Evolutionary conservation across 2,888 invertebrate species (phyloP).

Genomic region (Drosophila neotestacea): DNA sequence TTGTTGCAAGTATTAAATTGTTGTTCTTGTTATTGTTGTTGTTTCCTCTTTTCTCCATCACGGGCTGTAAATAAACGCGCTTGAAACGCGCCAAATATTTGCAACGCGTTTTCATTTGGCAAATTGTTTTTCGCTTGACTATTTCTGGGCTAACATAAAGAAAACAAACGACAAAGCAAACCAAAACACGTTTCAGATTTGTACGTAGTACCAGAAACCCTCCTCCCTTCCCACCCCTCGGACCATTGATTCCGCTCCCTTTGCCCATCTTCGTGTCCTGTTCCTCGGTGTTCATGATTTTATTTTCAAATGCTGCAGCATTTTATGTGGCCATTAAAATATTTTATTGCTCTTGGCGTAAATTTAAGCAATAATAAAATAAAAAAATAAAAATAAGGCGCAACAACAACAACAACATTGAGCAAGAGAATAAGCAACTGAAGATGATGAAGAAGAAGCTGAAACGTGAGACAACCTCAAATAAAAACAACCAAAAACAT

Average conservation of each 20-base stretch:
- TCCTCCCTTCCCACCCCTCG: background rate
- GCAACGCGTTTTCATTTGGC: slow-evolving; percentile 64
- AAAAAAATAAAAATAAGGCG: slow-evolving; percentile 48
- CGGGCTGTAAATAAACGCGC: slow-evolving; percentile 46
- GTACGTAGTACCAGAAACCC: slow-evolving; percentile 15
- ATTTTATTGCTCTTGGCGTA: slow-evolving; percentile 78
- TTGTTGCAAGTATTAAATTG: slow-evolving; percentile 18
- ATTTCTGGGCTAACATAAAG: slow-evolving; percentile 43
- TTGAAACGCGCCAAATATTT: slow-evolving; percentile 31
- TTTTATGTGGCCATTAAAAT: slow-evolving; percentile 79
- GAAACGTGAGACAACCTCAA: slow-evolving; percentile 40
- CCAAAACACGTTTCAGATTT: slow-evolving; percentile 58
- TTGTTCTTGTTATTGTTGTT: slow-evolving; percentile 8
- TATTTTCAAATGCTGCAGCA: slow-evolving; percentile 79
- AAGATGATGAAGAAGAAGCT: slow-evolving; percentile 22
- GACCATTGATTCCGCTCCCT: background rate
- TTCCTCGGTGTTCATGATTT: slow-evolving; percentile 55
- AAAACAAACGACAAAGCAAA: slow-evolving; percentile 35
- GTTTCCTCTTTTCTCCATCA: background rate
- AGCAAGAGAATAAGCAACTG: slow-evolving; percentile 16
- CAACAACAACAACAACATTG: slow-evolving; percentile 35
- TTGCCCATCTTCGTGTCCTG: slow-evolving; percentile 5
- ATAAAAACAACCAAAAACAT: slow-evolving; percentile 31
- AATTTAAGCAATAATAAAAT: slow-evolving; percentile 79
- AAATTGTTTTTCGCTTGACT: slow-evolving; percentile 62